Conservation (phyloP, 2,888 invertebrate genomes). For the Agonopterix subpropinquella region DNA sequence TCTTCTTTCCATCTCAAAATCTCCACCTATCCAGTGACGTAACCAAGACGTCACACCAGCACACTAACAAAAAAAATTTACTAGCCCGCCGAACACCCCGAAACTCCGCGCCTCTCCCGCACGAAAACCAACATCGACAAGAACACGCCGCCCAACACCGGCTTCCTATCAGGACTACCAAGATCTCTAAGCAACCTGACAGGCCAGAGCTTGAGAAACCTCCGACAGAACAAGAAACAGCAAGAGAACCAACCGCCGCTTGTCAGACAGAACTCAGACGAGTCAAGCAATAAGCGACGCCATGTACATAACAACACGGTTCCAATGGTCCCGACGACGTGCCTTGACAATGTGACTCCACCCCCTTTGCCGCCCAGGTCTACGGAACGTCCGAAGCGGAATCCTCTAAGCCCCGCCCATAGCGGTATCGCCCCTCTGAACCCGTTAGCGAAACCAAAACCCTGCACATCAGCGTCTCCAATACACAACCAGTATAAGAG, state of each 20-base stretch:
- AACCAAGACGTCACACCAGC: no score
- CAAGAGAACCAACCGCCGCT: constrained; percentile 41
- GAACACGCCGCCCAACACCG: constrained; percentile 27
- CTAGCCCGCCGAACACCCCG: constrained; percentile 3
- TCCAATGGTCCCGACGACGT: constrained; percentile 59
- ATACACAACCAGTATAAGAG: constrained; percentile 32
- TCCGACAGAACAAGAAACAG: constrained; percentile 38
- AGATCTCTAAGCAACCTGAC: constrained; percentile 66
- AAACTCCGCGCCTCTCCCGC: constrained; percentile 22
- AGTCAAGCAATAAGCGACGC: constrained; percentile 28
- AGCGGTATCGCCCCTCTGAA: constrained; percentile 21
- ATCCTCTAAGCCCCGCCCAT: constrained; percentile 24
- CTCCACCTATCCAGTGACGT: no score
- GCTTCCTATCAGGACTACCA: constrained; percentile 64
- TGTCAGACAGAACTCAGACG: constrained; percentile 49
- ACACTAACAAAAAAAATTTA: not conserved
- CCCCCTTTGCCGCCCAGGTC: constrained; percentile 55
- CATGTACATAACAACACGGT: constrained; percentile 50
- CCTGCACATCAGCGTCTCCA: constrained; percentile 24
- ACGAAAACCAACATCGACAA: constrained; percentile 23
- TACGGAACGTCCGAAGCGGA: constrained; percentile 39
- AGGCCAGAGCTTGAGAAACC: constrained; percentile 56
- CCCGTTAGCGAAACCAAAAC: constrained; percentile 36
- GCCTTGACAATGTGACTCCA: constrained; percentile 55
- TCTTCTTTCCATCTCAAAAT: no score